phyloP scores from a whole-genome alignment of 1,140 invertebrate species.

The Mesaphorura yosii region DNA sequence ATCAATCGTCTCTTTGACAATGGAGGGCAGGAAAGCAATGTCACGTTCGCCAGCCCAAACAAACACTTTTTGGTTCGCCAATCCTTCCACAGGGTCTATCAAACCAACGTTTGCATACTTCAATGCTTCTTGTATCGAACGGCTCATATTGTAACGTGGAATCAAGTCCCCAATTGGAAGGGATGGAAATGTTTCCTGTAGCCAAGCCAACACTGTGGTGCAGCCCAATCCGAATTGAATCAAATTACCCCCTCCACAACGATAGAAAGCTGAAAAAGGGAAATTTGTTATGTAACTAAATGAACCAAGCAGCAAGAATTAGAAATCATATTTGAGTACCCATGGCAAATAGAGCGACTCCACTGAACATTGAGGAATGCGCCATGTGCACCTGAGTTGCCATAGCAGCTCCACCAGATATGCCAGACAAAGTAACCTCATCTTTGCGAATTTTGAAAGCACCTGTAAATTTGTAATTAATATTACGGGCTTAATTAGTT shows the following conservation, averaged over 20 bases:
- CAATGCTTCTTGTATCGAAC: constrained; percentile 12
- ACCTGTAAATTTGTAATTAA: no score
- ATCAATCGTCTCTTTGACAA: no score
- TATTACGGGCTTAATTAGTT: no score
- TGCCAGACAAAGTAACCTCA: constrained; percentile 19
- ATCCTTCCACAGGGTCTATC: constrained; percentile 16
- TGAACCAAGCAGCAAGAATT: not conserved
- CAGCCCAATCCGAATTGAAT: constrained; percentile 16
- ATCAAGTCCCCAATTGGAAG: not conserved
- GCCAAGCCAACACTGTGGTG: no score
- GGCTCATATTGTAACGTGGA: constrained; percentile 5
- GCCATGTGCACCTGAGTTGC: constrained; percentile 25
- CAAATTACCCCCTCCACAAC: constrained; percentile 20
- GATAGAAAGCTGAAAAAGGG: constrained; percentile 14
- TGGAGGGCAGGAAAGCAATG: no score
- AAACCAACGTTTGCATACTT: constrained; percentile 8
- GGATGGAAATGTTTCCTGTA: no score
- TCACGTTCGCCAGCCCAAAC: constrained; percentile 23
- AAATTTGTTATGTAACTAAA: no score
- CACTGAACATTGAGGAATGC: constrained; percentile 21
- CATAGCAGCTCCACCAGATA: constrained; percentile 23
- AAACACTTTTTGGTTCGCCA: constrained; percentile 17
- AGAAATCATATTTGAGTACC: constrained; percentile 12
- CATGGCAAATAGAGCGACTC: constrained; percentile 26
- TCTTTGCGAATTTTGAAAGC: not conserved